These are phyloP conservation scores for Monarcha castaneiventris DNA, from an alignment of 2,113 vertebrate species.

Conservation along the genomic window DNA sequence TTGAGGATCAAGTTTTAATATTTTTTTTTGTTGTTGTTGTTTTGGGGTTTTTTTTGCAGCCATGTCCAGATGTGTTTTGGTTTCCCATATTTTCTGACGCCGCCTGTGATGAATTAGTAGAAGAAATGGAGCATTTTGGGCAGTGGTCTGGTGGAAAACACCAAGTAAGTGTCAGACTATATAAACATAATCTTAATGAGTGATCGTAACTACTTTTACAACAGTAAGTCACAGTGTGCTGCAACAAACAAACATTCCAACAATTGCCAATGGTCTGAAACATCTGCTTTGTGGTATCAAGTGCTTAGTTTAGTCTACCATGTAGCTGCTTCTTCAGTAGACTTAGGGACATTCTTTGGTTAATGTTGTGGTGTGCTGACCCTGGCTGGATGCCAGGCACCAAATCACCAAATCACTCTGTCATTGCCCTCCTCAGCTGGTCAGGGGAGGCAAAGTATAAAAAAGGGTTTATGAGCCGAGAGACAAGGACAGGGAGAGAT, in stretches of 20 bases:
- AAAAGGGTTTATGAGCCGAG: background rate
- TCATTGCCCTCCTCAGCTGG: background rate
- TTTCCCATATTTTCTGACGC: constrained; percentile 92
- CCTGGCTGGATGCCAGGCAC: background rate
- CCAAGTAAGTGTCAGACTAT: constrained; percentile 77
- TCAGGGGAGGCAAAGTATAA: background rate
- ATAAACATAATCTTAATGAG: background rate
- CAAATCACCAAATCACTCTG: background rate
- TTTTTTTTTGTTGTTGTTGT: background rate
- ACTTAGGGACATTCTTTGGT: background rate
- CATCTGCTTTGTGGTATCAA: background rate
- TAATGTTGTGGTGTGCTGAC: background rate
- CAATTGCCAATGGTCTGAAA: background rate
- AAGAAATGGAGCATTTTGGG: constrained; percentile 94
- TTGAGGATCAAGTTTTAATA: background rate
- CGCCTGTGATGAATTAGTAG: constrained; percentile 91
- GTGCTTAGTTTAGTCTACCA: background rate
- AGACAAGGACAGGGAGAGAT: background rate
- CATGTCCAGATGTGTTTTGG: constrained; percentile 98
- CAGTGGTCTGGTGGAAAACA: constrained; percentile 93
- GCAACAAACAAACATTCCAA: background rate
- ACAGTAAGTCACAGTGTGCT: background rate
- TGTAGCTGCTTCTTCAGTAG: background rate
- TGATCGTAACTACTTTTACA: background rate
- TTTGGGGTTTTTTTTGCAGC: constrained; percentile 67